phyloP scores from a whole-genome alignment of 1,140 invertebrate species.

The Formica selysi region DNA sequence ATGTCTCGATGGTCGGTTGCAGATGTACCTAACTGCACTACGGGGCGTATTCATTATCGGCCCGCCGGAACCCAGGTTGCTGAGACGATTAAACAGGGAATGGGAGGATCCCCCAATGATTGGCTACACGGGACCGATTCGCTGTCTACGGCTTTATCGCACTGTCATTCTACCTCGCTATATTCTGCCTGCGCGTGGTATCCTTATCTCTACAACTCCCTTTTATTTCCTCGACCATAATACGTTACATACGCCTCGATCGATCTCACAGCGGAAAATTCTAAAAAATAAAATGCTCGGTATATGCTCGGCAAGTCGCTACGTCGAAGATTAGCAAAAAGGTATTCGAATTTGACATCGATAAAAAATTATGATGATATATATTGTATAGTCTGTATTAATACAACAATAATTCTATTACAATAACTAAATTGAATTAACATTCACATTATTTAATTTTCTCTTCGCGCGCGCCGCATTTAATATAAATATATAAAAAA shows the following conservation, averaged over 20 bases:
- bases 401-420: not conserved
- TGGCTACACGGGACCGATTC: slow-evolving; percentile 82
- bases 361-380: not conserved
- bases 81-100: slow-evolving; percentile 85
- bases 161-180: slow-evolving; percentile 69
- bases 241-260: not conserved
- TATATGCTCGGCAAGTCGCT: not conserved
- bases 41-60: slow-evolving; percentile 81
- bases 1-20: slow-evolving; percentile 69
- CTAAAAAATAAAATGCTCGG: not conserved
- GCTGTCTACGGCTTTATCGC: slow-evolving; percentile 74
- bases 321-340: not conserved
- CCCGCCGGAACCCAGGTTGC: slow-evolving; percentile 78
- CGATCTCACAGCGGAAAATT: not conserved
- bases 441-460: not conserved
- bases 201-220: slow-evolving; percentile 61
- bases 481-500: not conserved
- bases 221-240: slow-evolving; percentile 56
- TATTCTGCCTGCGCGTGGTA: slow-evolving; percentile 22
- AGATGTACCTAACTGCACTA: slow-evolving; percentile 75
- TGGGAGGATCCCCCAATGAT: slow-evolving; percentile 84
- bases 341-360: not conserved
- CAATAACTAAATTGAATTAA: not conserved
- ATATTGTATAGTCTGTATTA: not conserved
- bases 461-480: not conserved